phyloP scores from a whole-genome alignment of 2,888 invertebrate genomes.

The Erebia aethiops region DNA sequence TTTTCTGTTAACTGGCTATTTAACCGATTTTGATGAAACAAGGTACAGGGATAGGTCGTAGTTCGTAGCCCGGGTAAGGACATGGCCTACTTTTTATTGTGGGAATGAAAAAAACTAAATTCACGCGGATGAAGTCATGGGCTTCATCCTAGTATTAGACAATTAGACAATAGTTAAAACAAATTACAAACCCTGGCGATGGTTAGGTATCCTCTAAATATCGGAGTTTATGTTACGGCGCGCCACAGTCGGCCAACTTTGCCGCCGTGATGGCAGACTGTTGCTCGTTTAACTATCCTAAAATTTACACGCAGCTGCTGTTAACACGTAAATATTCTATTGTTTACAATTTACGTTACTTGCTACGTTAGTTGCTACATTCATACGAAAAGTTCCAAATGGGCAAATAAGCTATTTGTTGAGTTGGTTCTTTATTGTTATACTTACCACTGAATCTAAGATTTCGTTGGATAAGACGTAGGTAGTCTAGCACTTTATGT shows the following conservation, averaged over 20 bases:
- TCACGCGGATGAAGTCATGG: no score
- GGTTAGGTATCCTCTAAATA: conserved; percentile 10
- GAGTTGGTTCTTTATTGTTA: background rate
- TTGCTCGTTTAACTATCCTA: background rate
- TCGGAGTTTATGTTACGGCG: conserved; percentile 19
- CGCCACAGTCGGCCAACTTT: conserved; percentile 5
- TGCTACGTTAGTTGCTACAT: background rate
- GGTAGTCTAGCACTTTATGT: no score
- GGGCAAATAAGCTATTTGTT: background rate
- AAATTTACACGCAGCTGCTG: conserved; percentile 13
- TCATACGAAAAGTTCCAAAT: conserved; percentile 5
- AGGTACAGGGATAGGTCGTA: no score
- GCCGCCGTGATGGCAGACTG: conserved; percentile 18
- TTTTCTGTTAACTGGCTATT: no score
- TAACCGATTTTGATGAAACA: no score
- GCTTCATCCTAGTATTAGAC: background rate
- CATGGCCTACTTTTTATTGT: no score
- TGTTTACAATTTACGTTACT: conserved; percentile 9
- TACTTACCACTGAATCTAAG: no score
- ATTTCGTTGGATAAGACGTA: no score
- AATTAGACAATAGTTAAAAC: background rate
- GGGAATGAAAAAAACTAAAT: no score
- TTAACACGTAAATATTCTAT: conserved; percentile 15
- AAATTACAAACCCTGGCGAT: background rate
- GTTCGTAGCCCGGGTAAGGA: no score